Evolutionary conservation across 2,113 vertebrate species (phyloP), one percentile per base, ranked within the genome.

Genomic region (Chaetodon auriga): DNA sequence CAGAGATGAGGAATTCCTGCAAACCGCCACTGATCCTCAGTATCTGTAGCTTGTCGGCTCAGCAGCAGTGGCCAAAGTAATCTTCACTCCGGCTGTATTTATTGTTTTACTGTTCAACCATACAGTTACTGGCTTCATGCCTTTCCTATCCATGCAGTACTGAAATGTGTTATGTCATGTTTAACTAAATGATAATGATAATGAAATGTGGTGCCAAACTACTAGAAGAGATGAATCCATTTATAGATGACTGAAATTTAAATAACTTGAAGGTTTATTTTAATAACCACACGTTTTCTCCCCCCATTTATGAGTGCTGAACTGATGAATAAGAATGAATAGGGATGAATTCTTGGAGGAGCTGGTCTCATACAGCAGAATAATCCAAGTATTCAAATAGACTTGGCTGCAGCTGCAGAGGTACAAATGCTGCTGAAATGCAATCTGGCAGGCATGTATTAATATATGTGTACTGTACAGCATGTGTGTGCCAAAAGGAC

Each of bases 21-120:
- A 48, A 84, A 87, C 65, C 43, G 5, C 46, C 36, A 2, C 75
- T 80, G 82, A 73, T 13, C 85, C 0, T 2, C 48, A 70, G 75
- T 45, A 13, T 72, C 77, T 45, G 63, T 30, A 76, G 60, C 41
- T 86, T 87, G 80, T 87, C 72, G 36, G 75, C 82, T 85, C 82
- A 89, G 76, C 73, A 72, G 68, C 6, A 1, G 74, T 48, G 62
- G 81, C 81, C 89, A 88, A 86, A 88, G 78, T 70, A 73, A 84
- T 81, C 18, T 51, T 53, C 68, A 68, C 75, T 57, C 79, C 35
- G 30, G 54, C 77, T 90, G 64, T 87, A 83, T 89, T 89, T 85
- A 88, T 87, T 86, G 66, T 85, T 85, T 71, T 77, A 81, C 68
- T 55, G n/a, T 48, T 81, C 43, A 75, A 61, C 76, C 58, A 4